Percentiles rank a stretch among this genome's conserved stretches.
Conservation (phyloP, 2,888 invertebrate genomes). For the Mythimna lalbum region DNA sequence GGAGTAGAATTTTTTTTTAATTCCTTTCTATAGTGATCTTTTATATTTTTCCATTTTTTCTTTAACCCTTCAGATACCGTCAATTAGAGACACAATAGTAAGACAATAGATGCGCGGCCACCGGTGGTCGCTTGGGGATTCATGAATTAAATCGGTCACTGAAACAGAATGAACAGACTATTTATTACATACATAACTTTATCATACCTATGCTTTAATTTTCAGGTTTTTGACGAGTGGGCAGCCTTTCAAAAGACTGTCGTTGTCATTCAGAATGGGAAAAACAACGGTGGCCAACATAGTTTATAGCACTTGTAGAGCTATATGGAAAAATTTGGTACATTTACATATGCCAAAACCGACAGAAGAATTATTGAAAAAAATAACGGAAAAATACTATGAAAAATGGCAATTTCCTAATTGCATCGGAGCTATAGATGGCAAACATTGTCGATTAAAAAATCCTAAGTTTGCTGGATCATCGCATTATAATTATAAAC, state of each 20-base stretch:
- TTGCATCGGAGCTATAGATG: background rate
- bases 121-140: no score
- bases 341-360: constrained; percentile 54
- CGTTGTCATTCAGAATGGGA: constrained; percentile 53
- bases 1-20: constrained; percentile 52
- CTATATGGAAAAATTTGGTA: constrained; percentile 55
- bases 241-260: constrained; percentile 45
- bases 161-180: constrained; percentile 1
- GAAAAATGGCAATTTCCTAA: constrained; percentile 8
- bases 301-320: constrained; percentile 42
- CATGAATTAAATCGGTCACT: constrained; percentile 2
- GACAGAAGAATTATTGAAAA: constrained; percentile 45
- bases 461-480: constrained; percentile 4
- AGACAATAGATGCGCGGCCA: no score
- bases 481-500: background rate
- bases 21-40: constrained; percentile 55
- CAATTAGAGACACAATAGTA: no score
- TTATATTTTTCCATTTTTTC: constrained; percentile 59
- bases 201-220: constrained; percentile 35
- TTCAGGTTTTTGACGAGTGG: constrained; percentile 55
- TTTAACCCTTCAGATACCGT: no score
- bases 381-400: constrained; percentile 15
- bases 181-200: constrained; percentile 4
- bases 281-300: constrained; percentile 48
- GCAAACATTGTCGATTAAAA: background rate